Conservation (phyloP, 2,888 invertebrate genomes). For the Muschampia plurimacula region DNA sequence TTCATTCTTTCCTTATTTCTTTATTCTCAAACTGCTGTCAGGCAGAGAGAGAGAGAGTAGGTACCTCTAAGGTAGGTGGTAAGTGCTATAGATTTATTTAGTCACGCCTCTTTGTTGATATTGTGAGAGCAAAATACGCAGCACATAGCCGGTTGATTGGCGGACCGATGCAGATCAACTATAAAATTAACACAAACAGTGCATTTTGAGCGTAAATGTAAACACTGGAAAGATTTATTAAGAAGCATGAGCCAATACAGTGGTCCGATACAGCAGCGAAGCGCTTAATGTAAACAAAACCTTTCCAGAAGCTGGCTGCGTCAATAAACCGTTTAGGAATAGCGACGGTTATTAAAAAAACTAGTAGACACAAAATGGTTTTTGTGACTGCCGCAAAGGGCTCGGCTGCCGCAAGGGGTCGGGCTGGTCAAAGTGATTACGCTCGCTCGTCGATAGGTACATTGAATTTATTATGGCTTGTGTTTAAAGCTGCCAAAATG, state of each 20-base stretch:
- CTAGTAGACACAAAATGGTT: no score
- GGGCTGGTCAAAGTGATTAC: no score
- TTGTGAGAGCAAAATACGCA: slow-evolving; percentile 28
- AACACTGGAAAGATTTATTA: slow-evolving; percentile 33
- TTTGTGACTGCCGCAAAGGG: no score
- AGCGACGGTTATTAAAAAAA: not conserved
- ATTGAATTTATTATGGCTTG: no score
- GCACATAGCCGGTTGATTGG: slow-evolving; percentile 27
- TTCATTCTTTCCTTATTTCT: no score
- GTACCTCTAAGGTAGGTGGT: no score
- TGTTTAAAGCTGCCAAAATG: no score
- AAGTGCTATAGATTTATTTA: not conserved
- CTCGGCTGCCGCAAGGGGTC: no score
- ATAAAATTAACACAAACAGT: slow-evolving; percentile 33
- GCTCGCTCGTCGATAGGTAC: no score
- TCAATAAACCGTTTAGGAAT: slow-evolving; percentile 13
- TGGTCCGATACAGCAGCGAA: slow-evolving; percentile 10
- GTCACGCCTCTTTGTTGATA: slow-evolving; percentile 22
- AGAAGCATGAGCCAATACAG: slow-evolving; percentile 28
- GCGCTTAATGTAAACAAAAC: slow-evolving; percentile 25
- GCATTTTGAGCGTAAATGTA: slow-evolving; percentile 22
- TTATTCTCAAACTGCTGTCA: no score
- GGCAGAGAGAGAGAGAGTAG: no score
- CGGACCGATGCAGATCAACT: slow-evolving; percentile 23
- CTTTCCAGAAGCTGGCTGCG: not conserved